Evolutionary conservation across 1,140 invertebrate species (phyloP), one percentile per base, ranked within the genome.

Genomic region (Trinorchestia longiramus): DNA sequence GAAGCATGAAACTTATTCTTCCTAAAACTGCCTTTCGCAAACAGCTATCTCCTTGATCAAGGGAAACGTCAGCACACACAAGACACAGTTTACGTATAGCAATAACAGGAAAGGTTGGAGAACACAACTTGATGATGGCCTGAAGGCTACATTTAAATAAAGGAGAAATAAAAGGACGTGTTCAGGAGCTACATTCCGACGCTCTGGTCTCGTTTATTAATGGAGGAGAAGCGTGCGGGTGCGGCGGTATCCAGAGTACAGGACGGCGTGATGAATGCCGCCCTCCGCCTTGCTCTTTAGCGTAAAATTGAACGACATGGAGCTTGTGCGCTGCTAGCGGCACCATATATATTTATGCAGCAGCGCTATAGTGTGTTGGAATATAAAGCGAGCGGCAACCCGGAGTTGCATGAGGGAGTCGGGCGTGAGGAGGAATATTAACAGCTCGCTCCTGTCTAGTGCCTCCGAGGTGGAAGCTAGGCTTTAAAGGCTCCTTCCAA

Each of bases 241-340:
- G 62, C 11, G 62, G 62, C 62, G 62, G 62, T 77, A 77, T 77
- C 62, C 62, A 77, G 62, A 28, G 11, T 77, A 77, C 62, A 36
- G 28, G 11, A 36, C 62, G 8, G 47, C 15, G 43, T 94, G 92
- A 94, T 47, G 43, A 94, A 94, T 94, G 92, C 23, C 92, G 43
- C 92, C 40, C 44, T 19, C 43, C 43, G 43, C 43, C 4, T 40
- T 23, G 40, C 92, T 94, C 92, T 94, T 94, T 94, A 94, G 92
- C 92, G 92, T 94, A 94, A 94, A 94, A 94, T 94, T 94, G 92
- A 94, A 94, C 40, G 43, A 43, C 43, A 45, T 43, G 92, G 44
- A 94, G 43, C 40, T 40, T 0, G 8, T 4, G 23, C 88, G n/a
- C 88, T 42, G 88, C 41, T 36, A 40, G 87, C 87, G 36, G 87